Evolutionary conservation across 2,888 invertebrate genomes (phyloP).

Genomic region (Xestoiulus laeticollis): DNA sequence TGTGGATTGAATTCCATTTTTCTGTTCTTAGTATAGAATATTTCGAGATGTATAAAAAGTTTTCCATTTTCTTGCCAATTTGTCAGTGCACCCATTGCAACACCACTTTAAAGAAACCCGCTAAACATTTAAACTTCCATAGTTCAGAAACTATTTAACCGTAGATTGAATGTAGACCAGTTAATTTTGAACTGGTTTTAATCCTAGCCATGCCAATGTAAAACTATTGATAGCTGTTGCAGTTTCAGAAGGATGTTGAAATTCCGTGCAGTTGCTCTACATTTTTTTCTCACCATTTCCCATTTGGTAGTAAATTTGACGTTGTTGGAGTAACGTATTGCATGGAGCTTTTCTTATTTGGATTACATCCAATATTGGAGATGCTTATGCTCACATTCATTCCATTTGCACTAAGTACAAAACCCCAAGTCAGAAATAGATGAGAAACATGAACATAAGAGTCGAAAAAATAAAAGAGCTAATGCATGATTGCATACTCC

Average conservation of each 20-base stretch:
- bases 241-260: neutral
- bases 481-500: neutral
- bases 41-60: no score
- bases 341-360: slow-evolving; percentile 8
- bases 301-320: slow-evolving; percentile 26
- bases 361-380: neutral
- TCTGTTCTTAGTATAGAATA: no score
- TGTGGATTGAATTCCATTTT: no score
- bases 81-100: neutral
- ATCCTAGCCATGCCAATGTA: neutral
- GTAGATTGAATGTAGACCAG: neutral
- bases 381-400: slow-evolving; percentile 1
- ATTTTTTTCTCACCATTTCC: neutral
- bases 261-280: neutral
- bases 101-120: neutral
- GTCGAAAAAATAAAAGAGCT: neutral
- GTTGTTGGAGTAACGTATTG: neutral
- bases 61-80: no score
- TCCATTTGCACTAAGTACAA: neutral
- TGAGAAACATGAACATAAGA: neutral
- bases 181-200: neutral
- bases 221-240: slow-evolving; percentile 4
- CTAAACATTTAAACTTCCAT: neutral
- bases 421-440: slow-evolving; percentile 6
- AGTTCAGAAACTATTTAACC: neutral